A percentile compares a stretch with the other conserved stretches of the same genome.
These are phyloP conservation scores for Scylla paramamosain DNA, from an alignment of 1,140 invertebrate genomes.

Conservation along the genomic window DNA sequence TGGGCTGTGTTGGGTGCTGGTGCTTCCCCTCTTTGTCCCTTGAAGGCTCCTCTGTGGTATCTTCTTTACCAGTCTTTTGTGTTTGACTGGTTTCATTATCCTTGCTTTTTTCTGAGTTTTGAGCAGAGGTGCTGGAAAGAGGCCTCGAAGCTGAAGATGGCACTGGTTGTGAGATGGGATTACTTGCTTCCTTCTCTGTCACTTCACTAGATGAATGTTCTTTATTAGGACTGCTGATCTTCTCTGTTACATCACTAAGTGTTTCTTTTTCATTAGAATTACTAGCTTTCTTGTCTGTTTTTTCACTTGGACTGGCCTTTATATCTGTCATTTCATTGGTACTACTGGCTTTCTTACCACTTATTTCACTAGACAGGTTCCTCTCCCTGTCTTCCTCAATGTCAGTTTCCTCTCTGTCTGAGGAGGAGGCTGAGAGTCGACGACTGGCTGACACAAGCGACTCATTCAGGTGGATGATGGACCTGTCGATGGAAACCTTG, in stretches of 20 bases:
- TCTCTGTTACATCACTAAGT: too few relatives aligned
- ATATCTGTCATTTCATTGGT: too few relatives aligned
- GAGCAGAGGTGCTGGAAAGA: too few relatives aligned
- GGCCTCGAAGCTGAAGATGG: neutral
- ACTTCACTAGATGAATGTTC: neutral
- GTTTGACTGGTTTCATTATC: neutral
- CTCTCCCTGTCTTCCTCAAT: neutral
- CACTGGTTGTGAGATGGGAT: neutral
- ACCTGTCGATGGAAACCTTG: slow-evolving; percentile 37
- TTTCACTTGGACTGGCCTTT: too few relatives aligned
- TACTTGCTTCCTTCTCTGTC: neutral
- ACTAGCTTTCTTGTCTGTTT: too few relatives aligned
- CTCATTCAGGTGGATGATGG: slow-evolving; percentile 11
- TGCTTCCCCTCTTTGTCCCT: neutral
- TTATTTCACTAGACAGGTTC: too few relatives aligned
- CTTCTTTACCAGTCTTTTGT: neutral
- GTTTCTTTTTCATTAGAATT: too few relatives aligned
- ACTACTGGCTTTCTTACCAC: too few relatives aligned
- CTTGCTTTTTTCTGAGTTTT: neutral
- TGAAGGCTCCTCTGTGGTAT: neutral
- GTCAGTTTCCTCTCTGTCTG: neutral
- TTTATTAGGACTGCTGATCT: too few relatives aligned
- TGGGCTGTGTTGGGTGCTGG: neutral
- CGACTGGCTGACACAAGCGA: neutral
- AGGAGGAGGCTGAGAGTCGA: neutral